A percentile compares a stretch with the other conserved stretches of the same genome.
phyloP scores from a whole-genome alignment of 2,888 invertebrate genomes.

The Eurois occulta region DNA sequence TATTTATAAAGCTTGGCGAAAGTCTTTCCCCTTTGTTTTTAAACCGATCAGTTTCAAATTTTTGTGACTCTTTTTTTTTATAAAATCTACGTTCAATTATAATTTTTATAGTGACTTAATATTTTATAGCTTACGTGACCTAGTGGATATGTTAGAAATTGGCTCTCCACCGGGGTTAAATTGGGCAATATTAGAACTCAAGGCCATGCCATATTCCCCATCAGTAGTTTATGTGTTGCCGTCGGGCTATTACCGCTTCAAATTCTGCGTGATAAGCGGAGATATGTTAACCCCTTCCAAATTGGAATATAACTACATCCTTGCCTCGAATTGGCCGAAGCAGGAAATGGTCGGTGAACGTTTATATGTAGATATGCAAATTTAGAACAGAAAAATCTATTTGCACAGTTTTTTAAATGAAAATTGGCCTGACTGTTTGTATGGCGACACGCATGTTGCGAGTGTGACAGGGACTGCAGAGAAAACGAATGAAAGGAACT shows the following conservation, averaged over 20 bases:
- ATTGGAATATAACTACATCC: constrained; percentile 51
- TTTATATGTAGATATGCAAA: constrained; percentile 13
- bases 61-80: not conserved
- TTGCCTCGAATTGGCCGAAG: constrained; percentile 37
- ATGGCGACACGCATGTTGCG: not conserved
- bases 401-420: not conserved
- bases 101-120: not conserved
- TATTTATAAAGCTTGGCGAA: not conserved
- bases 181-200: constrained; percentile 17
- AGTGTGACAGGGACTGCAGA: not conserved
- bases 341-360: constrained; percentile 25
- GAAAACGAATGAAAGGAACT: not conserved
- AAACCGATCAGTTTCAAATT: not conserved
- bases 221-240: constrained; percentile 36
- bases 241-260: constrained; percentile 31
- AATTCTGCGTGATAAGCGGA: constrained; percentile 54
- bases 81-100: not conserved
- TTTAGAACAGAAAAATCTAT: not conserved
- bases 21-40: not conserved
- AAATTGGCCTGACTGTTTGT: not conserved
- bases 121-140: not conserved
- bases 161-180: constrained; percentile 20
- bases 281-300: constrained; percentile 52
- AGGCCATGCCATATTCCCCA: constrained; percentile 17
- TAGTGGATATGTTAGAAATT: constrained; percentile 3